These are phyloP conservation scores for Zaprionus lachaisei DNA, from an alignment of 1,140 invertebrate species.

Conservation along the genomic window DNA sequence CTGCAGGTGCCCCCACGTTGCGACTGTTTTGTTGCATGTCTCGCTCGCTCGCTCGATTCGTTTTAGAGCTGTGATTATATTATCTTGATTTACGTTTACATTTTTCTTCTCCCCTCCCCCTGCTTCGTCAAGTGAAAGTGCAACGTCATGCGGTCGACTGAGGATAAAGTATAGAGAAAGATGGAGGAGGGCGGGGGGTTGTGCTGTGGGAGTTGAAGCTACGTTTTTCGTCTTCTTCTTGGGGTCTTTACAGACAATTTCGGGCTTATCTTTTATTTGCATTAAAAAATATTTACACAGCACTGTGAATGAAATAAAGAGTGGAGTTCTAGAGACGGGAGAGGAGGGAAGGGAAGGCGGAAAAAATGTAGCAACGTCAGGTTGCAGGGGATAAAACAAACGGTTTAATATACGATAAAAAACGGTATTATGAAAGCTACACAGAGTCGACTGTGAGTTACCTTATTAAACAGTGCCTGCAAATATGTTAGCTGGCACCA, in stretches of 20 bases:
- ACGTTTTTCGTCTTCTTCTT: conserved; percentile 18
- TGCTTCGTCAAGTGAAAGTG: conserved; percentile 51
- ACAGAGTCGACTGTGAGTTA: not conserved
- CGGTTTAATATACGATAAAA: conserved; percentile 22
- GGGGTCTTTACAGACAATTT: conserved; percentile 52
- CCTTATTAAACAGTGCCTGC: not conserved
- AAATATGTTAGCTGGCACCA: not conserved
- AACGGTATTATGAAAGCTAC: not conserved
- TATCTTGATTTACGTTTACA: conserved; percentile 79
- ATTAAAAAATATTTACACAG: conserved; percentile 77
- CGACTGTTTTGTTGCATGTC: conserved; percentile 52
- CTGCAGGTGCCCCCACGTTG: conserved; percentile 35
- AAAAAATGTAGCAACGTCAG: conserved; percentile 28
- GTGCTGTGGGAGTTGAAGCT: conserved; percentile 30
- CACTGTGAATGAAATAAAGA: conserved; percentile 50
- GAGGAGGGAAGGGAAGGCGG: not conserved
- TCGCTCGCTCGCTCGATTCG: conserved; percentile 53
- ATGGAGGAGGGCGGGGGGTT: not conserved
- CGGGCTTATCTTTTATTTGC: conserved; percentile 75
- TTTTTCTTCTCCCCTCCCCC: conserved; percentile 29
- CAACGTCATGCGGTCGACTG: conserved; percentile 53
- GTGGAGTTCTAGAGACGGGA: not conserved
- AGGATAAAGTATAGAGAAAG: not conserved
- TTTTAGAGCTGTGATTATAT: conserved; percentile 73
- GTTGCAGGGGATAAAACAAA: conserved; percentile 19